These are phyloP conservation scores for Gymnothorax javanicus DNA, from an alignment of 2,797 vertebrate species.

Conservation along the genomic window DNA sequence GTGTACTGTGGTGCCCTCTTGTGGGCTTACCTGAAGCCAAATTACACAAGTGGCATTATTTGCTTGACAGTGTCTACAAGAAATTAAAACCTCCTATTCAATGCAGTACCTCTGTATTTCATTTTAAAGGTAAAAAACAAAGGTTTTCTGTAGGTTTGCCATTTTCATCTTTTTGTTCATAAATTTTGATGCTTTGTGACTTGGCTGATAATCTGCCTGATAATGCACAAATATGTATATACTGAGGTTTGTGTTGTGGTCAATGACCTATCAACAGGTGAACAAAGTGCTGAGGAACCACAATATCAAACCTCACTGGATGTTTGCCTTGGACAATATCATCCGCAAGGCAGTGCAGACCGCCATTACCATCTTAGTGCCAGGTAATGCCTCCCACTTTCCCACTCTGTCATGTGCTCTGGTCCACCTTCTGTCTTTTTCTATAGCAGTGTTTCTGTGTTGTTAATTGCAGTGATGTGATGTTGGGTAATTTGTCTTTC, in stretches of 20 bases:
- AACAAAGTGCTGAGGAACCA: conserved; percentile 98
- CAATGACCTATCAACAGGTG: conserved; percentile 70
- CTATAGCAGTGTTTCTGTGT: background rate
- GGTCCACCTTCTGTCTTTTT: background rate
- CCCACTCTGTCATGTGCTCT: background rate
- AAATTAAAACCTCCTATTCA: background rate
- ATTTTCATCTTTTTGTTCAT: background rate
- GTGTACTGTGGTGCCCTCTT: conserved; percentile 57
- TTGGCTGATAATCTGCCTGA: background rate
- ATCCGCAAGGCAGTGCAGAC: conserved; percentile 98
- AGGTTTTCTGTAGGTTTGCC: background rate
- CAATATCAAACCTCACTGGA: conserved; percentile 99
- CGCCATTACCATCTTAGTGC: conserved; percentile 95
- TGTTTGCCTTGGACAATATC: conserved; percentile 98
- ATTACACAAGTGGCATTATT: no score
- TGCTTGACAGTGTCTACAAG: background rate
- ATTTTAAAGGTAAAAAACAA: background rate
- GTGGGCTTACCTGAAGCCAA: conserved; percentile 39
- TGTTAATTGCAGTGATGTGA: background rate
- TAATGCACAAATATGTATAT: background rate
- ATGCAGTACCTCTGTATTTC: background rate
- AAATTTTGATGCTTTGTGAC: background rate
- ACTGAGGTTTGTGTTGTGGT: background rate
- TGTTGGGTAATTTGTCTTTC: background rate
- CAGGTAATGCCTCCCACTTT: conserved; percentile 76